phyloP scores from a whole-genome alignment of 2,888 invertebrate genomes.

The Pyrgus malvae region DNA sequence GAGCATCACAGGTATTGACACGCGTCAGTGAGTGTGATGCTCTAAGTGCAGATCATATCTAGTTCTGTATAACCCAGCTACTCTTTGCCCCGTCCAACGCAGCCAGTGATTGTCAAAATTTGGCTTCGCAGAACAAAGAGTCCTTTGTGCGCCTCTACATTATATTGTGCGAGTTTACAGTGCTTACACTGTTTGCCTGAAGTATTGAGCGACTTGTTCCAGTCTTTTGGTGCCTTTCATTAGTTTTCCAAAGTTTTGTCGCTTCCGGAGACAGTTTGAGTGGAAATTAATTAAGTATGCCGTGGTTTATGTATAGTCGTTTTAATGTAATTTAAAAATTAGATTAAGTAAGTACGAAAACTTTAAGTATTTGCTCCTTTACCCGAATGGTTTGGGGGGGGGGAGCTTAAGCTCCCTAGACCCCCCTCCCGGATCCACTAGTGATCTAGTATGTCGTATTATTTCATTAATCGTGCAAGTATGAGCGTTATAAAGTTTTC shows the following conservation, averaged over 20 bases:
- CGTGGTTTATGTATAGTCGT: no score
- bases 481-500: no score
- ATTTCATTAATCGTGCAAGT: no score
- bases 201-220: slow-evolving; percentile 58
- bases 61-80: slow-evolving; percentile 31
- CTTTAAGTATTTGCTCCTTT: no score
- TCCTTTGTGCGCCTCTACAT: slow-evolving; percentile 80
- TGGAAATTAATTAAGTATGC: not conserved
- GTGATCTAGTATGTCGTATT: no score
- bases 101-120: slow-evolving; percentile 83
- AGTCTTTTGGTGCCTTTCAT: slow-evolving; percentile 46
- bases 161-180: slow-evolving; percentile 78
- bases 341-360: no score
- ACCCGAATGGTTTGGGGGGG: no score
- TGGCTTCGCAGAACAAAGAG: slow-evolving; percentile 82
- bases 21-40: no score
- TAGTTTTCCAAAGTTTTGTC: slow-evolving; percentile 45
- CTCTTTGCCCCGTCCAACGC: slow-evolving; percentile 56
- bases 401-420: no score
- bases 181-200: slow-evolving; percentile 63
- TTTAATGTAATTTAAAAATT: no score
- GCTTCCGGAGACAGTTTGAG: not conserved
- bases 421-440: no score
- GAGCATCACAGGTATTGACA: no score
- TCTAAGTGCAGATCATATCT: not conserved